phyloP scores from a whole-genome alignment of 2,113 vertebrate genomes.

The Phrynosoma blainvillii region DNA sequence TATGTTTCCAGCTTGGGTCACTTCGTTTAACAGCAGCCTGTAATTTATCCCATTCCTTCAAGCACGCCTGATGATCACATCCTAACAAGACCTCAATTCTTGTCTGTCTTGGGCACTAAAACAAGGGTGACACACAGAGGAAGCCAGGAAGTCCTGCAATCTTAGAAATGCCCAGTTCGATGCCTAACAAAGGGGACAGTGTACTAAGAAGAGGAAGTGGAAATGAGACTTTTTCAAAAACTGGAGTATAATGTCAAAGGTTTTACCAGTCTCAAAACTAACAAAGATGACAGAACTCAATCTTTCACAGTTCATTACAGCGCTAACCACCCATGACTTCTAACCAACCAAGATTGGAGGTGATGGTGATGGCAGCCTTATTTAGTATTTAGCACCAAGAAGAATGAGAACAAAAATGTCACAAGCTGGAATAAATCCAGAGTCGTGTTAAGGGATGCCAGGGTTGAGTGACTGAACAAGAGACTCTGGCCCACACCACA shows the following conservation, averaged over 20 bases:
- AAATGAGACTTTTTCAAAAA: conserved; percentile 41
- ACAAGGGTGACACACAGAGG: neutral
- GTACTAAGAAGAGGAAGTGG: conserved; percentile 38
- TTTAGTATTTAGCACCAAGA: conserved; percentile 6
- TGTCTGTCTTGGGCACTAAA: neutral
- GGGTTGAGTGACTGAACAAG: neutral
- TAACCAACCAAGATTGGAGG: neutral
- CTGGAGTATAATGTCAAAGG: conserved; percentile 34
- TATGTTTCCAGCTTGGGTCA: conserved; percentile 40
- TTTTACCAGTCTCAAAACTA: conserved; percentile 46
- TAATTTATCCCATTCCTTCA: conserved; percentile 30
- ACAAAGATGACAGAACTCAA: conserved; percentile 32
- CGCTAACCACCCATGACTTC: neutral
- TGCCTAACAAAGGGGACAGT: conserved; percentile 32
- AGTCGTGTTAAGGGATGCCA: neutral
- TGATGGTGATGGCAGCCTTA: neutral
- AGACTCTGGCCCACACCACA: neutral
- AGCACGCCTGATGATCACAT: neutral
- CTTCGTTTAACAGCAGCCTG: conserved; percentile 24
- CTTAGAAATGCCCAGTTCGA: conserved; percentile 28
- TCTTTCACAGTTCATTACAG: conserved; percentile 33
- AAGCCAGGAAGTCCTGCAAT: conserved; percentile 18
- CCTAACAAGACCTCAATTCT: conserved; percentile 36
- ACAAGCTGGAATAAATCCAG: neutral
- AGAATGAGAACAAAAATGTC: conserved; percentile 17